Evolutionary conservation across 2,888 invertebrate genomes (phyloP).

Genomic region (Oligia strigilis): DNA sequence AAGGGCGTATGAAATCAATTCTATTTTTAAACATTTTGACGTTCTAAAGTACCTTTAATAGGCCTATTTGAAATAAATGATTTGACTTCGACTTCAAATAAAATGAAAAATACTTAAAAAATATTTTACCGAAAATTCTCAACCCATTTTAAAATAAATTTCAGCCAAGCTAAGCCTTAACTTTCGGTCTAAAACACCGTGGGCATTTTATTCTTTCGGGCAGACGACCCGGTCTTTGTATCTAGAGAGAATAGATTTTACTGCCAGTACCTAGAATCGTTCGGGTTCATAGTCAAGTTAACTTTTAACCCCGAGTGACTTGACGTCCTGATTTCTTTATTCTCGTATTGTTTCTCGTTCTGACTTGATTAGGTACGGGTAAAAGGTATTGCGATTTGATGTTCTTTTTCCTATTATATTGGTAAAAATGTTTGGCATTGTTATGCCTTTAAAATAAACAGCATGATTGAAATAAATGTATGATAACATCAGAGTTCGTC

Average conservation of each 20-base stretch:
- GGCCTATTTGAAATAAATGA: no score
- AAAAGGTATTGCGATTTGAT: background rate
- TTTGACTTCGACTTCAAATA: no score
- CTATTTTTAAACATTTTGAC: no score
- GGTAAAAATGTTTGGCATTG: background rate
- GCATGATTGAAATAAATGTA: background rate
- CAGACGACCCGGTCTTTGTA: conserved; percentile 66
- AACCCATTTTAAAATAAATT: conserved; percentile 5
- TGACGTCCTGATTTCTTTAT: conserved; percentile 52
- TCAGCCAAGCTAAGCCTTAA: conserved; percentile 43
- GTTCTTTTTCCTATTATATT: background rate
- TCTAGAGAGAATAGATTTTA: conserved; percentile 67
- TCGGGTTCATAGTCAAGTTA: conserved; percentile 60
- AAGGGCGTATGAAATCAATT: no score
- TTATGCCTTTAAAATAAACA: background rate
- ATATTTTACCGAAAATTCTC: no score
- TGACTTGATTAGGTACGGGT: conserved; percentile 1
- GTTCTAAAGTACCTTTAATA: no score
- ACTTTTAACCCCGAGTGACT: conserved; percentile 53
- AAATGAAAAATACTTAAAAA: no score
- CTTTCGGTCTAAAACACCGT: conserved; percentile 59
- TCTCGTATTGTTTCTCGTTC: conserved; percentile 22
- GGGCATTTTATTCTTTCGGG: conserved; percentile 67
- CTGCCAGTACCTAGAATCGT: conserved; percentile 47
- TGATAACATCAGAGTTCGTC: no score